phyloP scores from a whole-genome alignment of 2,113 vertebrate genomes.

The Sebastes fasciatus region DNA sequence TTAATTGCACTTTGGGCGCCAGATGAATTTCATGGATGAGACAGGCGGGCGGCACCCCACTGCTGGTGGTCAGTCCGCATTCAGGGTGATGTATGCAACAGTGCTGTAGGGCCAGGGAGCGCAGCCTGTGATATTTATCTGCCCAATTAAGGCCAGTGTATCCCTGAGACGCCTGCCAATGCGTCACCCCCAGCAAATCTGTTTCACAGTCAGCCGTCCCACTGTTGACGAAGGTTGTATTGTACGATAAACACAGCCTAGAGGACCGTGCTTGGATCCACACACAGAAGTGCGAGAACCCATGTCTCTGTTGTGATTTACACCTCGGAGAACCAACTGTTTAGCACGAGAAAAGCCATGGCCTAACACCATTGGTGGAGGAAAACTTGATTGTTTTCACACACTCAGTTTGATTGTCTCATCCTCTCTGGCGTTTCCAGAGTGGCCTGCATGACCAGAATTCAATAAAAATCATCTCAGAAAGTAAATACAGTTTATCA shows the following conservation, averaged over 20 bases:
- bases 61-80: constrained; percentile 67
- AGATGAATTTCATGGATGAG: constrained; percentile 63
- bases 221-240: constrained; percentile 60
- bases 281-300: constrained; percentile 47
- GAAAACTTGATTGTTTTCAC: background rate
- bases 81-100: constrained; percentile 69
- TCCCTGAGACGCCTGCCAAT: constrained; percentile 65
- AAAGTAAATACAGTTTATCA: background rate
- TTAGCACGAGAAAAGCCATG: constrained; percentile 55
- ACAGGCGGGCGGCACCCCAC: constrained; percentile 52
- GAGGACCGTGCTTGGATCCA: constrained; percentile 31
- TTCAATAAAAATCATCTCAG: background rate
- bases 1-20: constrained; percentile 65
- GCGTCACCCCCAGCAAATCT: constrained; percentile 59
- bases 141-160: constrained; percentile 81
- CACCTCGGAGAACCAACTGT: constrained; percentile 63
- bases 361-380: constrained; percentile 26
- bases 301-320: constrained; percentile 65
- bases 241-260: constrained; percentile 63
- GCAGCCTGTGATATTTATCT: constrained; percentile 80
- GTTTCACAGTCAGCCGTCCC: constrained; percentile 44
- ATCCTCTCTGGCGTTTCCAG: background rate
- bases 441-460: background rate
- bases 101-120: constrained; percentile 60
- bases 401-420: background rate